Base-by-base conservation (phyloP, 1,140 invertebrate genomes). In the Drosophila tropicalis region DNA sequence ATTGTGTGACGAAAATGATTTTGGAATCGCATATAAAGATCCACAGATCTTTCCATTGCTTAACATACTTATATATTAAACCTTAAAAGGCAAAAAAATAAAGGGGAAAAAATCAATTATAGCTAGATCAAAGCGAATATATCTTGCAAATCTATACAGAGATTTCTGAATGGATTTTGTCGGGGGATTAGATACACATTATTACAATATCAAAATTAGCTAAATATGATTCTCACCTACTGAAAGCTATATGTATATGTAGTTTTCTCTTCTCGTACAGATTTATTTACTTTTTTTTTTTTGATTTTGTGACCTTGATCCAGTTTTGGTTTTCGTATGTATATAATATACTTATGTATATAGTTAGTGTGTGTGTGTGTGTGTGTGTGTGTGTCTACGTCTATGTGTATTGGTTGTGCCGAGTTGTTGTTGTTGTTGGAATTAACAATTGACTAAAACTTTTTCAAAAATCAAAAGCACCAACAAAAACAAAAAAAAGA, bases 281-380 rank as follows among this genome's bases (percentile, higher is more conserved):
- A 47, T 62, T 62, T 40, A 65, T 55, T 32, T 62, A 0, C 3
- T 56, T 63, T 15, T 44, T 39, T 58, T 3, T 66, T 19, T 34
- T 32, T 10, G 29, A 56, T 69, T 29, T 76, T 76, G 73, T 76
- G 73, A 76, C 74, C 40, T 64, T 76, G 69, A 32, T 61, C 47
- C 15, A 34, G 61, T 62, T 62, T 64, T 76, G 55, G 34, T 74
- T 64, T 76, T 60, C 58, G 36, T 70, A 39, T 57, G 39, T 65
- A 62, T 29, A 13, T 12, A 34, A 39, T 56, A 39, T 67, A 44
- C n/a, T 17, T 60, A 12, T 40, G 25, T 47, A 19, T 47, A 47
- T 47, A 47, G 25, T 25, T 36, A 19, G 36, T 62, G 40, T 25
- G 19, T 40, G 34, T 60, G 19, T 44, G 10, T 29, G 25, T 54